Base-by-base conservation (phyloP, 1,140 invertebrate species). In the Diuraphis noxia region DNA sequence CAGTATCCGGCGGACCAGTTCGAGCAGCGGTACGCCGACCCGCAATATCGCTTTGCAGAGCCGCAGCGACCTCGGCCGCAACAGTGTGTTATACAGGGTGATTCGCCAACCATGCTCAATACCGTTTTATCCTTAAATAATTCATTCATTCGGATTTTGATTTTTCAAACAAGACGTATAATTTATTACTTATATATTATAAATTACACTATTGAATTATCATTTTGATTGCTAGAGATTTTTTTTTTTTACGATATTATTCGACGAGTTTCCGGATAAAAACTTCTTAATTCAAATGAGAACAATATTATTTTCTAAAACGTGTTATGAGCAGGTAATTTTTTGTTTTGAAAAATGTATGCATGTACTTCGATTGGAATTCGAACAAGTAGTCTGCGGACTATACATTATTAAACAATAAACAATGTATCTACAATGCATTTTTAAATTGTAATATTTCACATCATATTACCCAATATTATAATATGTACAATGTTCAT, bases 1-100 rank as follows among this genome's bases (percentile, higher is more conserved):
- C 52, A 9, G n/a, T n/a, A 87, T 89, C 38, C 43, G 72, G 34
- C 7, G 77, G 89, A 91, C 89, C 77, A 91, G 89, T 82, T 90
- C 56, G 38, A 79, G 72, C 34, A 81, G 21, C 79, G 23, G 38
- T 81, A 81, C 23, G 36, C 36, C 79, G 56, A 72, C 56, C 30
- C 56, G 56, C n/a, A n/a, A 56, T 56, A 56, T 56, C 52, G 25
- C 52, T 63, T 63, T 72, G 56, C 56, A n/a, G 56, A 72, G n/a
- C 56, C 34, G n/a, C 56, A 19, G n/a, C 56, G 56, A 72, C n/a
- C 30, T n/a, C 56, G 56, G 34, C 56, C 56, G 56, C 56, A 13
- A 72, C 56, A 6, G 56, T 72, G 10, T 56, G 17, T 30, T 72
- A 72, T 72, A 72, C 56, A 72, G 56, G 30, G 56, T 17, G 56